These are phyloP conservation scores for Parotia lawesii DNA, from an alignment of 2,113 vertebrate species.

Conservation along the genomic window DNA sequence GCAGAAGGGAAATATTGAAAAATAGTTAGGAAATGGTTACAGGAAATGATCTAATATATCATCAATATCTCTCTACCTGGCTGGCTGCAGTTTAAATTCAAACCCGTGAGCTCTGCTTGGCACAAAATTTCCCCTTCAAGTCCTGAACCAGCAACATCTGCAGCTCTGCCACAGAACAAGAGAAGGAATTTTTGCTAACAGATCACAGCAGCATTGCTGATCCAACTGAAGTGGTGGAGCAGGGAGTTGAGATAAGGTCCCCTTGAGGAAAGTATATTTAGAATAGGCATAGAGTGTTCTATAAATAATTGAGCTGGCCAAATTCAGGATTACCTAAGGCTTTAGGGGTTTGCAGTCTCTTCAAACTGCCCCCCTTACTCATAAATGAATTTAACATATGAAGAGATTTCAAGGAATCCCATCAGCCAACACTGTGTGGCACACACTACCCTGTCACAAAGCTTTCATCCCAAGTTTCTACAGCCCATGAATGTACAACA, in stretches of 20 bases:
- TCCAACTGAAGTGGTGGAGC: constrained; percentile 1
- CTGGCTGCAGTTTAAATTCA: neutral
- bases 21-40: neutral
- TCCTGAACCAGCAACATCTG: neutral
- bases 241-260: neutral
- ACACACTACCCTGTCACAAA: neutral
- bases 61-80: neutral
- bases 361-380: neutral
- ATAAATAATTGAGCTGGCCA: constrained; percentile 24
- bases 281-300: neutral
- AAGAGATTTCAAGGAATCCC: neutral
- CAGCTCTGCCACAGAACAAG: neutral
- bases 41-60: neutral
- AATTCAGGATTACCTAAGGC: neutral
- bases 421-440: neutral
- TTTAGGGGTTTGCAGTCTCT: neutral
- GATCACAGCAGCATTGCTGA: neutral
- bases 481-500: neutral
- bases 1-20: neutral
- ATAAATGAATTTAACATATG: neutral
- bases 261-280: constrained; percentile 19
- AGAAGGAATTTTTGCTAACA: neutral
- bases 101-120: neutral
- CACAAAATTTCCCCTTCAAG: neutral
- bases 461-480: neutral